A percentile compares a stretch with the other conserved stretches of the same genome.
These are phyloP conservation scores for Pseudomyrmex sp. DNA, from an alignment of 1,140 invertebrate species.

Conservation along the genomic window DNA sequence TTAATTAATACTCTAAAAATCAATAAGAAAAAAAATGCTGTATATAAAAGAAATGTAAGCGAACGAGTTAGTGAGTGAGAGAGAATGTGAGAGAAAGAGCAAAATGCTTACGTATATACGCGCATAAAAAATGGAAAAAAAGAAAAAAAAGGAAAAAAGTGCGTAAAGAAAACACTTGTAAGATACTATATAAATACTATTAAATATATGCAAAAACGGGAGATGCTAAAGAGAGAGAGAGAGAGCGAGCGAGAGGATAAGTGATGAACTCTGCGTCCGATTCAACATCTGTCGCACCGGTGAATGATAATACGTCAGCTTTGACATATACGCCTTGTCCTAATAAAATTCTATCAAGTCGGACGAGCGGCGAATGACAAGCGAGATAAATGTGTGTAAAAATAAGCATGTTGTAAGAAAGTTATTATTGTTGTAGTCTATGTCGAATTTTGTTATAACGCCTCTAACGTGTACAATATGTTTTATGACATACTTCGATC, in stretches of 20 bases:
- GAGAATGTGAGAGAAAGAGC: constrained; percentile 37
- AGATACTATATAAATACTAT: constrained; percentile 63
- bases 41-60: constrained; percentile 77
- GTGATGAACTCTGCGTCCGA: constrained; percentile 25
- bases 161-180: constrained; percentile 64
- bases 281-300: constrained; percentile 56
- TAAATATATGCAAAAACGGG: constrained; percentile 2
- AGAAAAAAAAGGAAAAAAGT: too few species aligned
- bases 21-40: constrained; percentile 81
- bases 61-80: constrained; percentile 9
- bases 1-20: constrained; percentile 77
- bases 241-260: neutral
- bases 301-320: constrained; percentile 67
- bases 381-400: constrained; percentile 71
- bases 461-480: constrained; percentile 42
- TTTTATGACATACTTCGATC: constrained; percentile 49
- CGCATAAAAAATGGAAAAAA: too few species aligned
- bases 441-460: constrained; percentile 74
- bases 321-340: constrained; percentile 75
- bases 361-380: constrained; percentile 75
- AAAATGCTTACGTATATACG: too few species aligned
- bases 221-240: neutral
- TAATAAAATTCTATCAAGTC: constrained; percentile 79
- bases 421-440: constrained; percentile 74
- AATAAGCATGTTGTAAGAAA: constrained; percentile 72